Evolutionary conservation across 2,113 vertebrate species (phyloP), one percentile per base, ranked within the genome.

Genomic region (Antechinus flavipes): DNA sequence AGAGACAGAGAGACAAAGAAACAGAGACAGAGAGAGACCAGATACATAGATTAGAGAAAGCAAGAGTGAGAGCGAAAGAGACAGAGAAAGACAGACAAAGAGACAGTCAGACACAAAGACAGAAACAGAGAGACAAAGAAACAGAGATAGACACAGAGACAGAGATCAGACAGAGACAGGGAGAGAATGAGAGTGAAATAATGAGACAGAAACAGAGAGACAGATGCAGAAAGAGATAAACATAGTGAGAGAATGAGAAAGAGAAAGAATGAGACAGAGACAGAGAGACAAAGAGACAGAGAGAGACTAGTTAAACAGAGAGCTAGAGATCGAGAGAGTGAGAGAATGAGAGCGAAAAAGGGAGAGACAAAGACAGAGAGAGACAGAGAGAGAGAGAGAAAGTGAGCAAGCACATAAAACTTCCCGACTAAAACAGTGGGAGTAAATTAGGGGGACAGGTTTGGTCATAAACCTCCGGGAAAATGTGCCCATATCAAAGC

Each of bases 391-490:
- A n/a, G 68, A 42, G 68, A 76, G 68, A 84, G 68, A 84, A 23
- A 84, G 68, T 42, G 61, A 84, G 68, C n/a, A 42, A 90, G 0
- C 91, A 25, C 94, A 95, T 42, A 92, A 97, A 95, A 91, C 27
- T 84, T 84, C 68, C 68, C 0, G 30, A 94, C 92, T 90, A 0
- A 0, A 26, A 91, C 50, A 0, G 42, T 91, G 58, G 91, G 56
- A 95, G 93, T 53, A 95, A 98, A 97, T 97, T 96, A 96, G 96
- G 93, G 94, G 96, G 97, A 96, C 96, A 97, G 96, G 95, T 96
- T 96, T 96, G 96, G 90, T 98, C 95, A 19, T 97, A 96, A 98
- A 96, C 58, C 30, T 84, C 90, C 91, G 56, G 93, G 96, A 97
- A 98, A 97, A 96, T 8, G 76, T 2, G 95, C 90, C 93, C 96